Conservation (phyloP, 2,113 vertebrate species). For the Chloebia gouldiae region DNA sequence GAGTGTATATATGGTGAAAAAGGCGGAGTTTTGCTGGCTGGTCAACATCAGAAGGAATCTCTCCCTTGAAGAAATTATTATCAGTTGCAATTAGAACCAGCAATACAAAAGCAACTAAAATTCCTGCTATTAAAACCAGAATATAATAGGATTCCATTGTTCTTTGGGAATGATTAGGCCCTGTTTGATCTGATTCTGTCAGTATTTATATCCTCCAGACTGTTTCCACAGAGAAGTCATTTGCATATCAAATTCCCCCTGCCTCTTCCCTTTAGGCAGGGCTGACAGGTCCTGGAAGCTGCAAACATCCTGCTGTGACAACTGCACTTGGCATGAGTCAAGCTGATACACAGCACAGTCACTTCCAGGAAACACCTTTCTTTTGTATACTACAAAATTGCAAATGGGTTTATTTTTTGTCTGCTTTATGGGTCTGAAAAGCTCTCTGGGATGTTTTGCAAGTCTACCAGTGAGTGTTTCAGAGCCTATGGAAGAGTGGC, state of each 20-base stretch:
- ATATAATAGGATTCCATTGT: not conserved
- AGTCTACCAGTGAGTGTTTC: not conserved
- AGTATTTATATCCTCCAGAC: not conserved
- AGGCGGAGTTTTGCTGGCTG: constrained; percentile 14
- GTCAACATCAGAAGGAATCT: constrained; percentile 10
- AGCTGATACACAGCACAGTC: not conserved
- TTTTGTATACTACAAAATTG: not conserved
- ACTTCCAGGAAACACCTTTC: not conserved
- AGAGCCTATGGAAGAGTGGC: not conserved
- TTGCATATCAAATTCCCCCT: not conserved
- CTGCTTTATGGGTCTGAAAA: not conserved
- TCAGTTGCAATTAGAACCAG: not conserved
- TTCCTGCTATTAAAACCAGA: not conserved
- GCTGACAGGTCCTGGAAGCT: not conserved
- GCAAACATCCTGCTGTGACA: not conserved
- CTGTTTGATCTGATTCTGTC: not conserved
- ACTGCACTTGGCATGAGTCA: not conserved
- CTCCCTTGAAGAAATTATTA: not conserved
- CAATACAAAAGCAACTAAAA: not conserved
- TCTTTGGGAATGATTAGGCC: not conserved
- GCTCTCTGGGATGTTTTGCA: not conserved
- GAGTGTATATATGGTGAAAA: not conserved
- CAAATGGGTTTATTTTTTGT: not conserved
- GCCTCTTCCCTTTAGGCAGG: not conserved
- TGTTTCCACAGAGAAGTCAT: not conserved